Conservation (phyloP, 2,113 vertebrate species). For the Oryzias woworae region DNA sequence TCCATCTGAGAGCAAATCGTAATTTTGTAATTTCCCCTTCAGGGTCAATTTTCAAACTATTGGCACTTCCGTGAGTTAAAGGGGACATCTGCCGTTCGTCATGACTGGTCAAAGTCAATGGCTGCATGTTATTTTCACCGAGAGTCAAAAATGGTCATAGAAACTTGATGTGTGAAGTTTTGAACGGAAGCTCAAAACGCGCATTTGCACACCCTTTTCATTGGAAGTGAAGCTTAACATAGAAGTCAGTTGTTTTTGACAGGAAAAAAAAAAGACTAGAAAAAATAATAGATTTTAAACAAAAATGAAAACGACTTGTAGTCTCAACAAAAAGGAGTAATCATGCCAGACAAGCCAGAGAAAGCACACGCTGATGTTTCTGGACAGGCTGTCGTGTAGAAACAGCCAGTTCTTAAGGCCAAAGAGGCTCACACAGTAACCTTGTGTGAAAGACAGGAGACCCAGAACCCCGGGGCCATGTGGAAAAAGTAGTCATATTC, state of each 20-base stretch:
- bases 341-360: conserved; percentile 15
- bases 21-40: too few relatives aligned
- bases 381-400: conserved; percentile 28
- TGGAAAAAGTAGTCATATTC: conserved; percentile 69
- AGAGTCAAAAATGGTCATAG: too few relatives aligned
- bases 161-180: too few relatives aligned
- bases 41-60: too few relatives aligned
- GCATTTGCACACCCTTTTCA: too few relatives aligned
- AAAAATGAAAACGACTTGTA: conserved; percentile 8
- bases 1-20: too few relatives aligned
- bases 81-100: too few relatives aligned
- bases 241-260: neutral
- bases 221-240: too few relatives aligned
- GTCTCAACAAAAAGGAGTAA: conserved; percentile 23
- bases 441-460: conserved; percentile 48
- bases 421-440: conserved; percentile 48
- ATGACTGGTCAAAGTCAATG: too few relatives aligned
- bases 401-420: conserved; percentile 38
- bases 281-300: neutral
- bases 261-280: neutral
- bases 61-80: too few relatives aligned
- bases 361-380: conserved; percentile 34
- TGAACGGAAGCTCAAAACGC: too few relatives aligned
- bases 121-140: too few relatives aligned
- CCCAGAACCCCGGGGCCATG: conserved; percentile 42